These are phyloP conservation scores for Arremon brunneinucha DNA, from an alignment of 2,797 vertebrate genomes.

Conservation along the genomic window DNA sequence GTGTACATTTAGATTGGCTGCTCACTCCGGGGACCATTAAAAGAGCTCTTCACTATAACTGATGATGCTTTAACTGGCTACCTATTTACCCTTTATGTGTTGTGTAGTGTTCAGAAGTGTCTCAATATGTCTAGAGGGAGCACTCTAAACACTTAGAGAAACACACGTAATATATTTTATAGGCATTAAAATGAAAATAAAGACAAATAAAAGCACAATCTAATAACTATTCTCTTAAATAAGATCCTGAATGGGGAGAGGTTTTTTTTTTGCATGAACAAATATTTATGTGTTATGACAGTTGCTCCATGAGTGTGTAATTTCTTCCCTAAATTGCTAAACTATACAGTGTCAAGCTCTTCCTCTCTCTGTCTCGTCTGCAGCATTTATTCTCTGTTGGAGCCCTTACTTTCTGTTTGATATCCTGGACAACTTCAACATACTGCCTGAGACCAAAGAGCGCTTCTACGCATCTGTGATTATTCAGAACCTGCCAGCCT, in stretches of 20 bases:
- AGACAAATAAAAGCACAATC: constrained; percentile 14
- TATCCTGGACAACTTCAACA: constrained; percentile 79
- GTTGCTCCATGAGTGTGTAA: neutral
- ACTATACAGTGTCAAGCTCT: neutral
- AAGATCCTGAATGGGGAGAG: neutral
- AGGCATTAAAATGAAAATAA: constrained; percentile 38
- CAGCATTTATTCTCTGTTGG: constrained; percentile 79
- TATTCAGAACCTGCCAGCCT: constrained; percentile 78
- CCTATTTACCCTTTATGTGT: constrained; percentile 50
- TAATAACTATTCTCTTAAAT: constrained; percentile 33
- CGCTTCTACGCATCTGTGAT: constrained; percentile 76
- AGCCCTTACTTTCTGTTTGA: constrained; percentile 82
- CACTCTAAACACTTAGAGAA: constrained; percentile 32
- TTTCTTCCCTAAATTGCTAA: neutral
- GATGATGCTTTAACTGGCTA: constrained; percentile 46
- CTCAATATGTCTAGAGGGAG: neutral
- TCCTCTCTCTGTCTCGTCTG: neutral
- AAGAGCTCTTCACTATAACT: constrained; percentile 18
- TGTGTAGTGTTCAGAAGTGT: neutral
- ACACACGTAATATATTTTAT: constrained; percentile 6
- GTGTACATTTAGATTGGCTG: constrained; percentile 4
- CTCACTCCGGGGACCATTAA: constrained; percentile 26
- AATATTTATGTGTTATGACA: neutral
- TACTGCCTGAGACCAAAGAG: constrained; percentile 77
- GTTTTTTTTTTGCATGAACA: neutral